Base-by-base conservation (phyloP, 2,797 vertebrate species). In the Sitta carolinensis region DNA sequence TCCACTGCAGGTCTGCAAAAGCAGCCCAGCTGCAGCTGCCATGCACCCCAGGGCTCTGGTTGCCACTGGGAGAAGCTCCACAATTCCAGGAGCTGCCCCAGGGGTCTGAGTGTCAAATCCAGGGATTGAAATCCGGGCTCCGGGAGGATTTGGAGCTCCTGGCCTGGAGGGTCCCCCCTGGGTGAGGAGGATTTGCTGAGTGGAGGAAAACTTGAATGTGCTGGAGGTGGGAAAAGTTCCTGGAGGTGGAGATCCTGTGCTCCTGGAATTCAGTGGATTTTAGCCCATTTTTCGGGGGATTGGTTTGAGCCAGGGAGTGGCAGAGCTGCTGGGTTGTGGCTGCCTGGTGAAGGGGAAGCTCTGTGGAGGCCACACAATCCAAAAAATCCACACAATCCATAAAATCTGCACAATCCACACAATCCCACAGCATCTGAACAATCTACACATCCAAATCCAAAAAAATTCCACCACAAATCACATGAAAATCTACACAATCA, bases 1-100 rank as follows among this genome's bases (percentile, higher is more conserved):
- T 97, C 96, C 97, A 95, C 86, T 85, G 95, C 86, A 95, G 87
- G 48, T 79, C 89, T 96, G 94, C 42, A 70, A 95, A 90, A 81
- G 61, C 95, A 94, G 92, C 94, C 63, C 59, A 66, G 92, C 87
- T 43, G 36, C n/a, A 61, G 91, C 94, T 95, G 75, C 68, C 95
- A 16, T 88, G 93, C 95, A 95, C 89, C 51, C 51, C 89, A 88
- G 42, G 58, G 43, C 43, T 88, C 75, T 58, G 79, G 62, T 87
- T 91, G 93, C 87, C 91, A 77, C 58, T 68, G 50, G 85, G 92
- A 84, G 77, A 40, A 36, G 47, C 77, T 93, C 76, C 77, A 59
- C 77, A 32, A 11, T 85, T 82, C 82, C 90, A 66, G 43, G 59
- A 77, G 68, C 80, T 62, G 64, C 88, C 51, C 77, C 27, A 36